Evolutionary conservation across 2,113 vertebrate genomes (phyloP).

Genomic region (Gavia stellata): DNA sequence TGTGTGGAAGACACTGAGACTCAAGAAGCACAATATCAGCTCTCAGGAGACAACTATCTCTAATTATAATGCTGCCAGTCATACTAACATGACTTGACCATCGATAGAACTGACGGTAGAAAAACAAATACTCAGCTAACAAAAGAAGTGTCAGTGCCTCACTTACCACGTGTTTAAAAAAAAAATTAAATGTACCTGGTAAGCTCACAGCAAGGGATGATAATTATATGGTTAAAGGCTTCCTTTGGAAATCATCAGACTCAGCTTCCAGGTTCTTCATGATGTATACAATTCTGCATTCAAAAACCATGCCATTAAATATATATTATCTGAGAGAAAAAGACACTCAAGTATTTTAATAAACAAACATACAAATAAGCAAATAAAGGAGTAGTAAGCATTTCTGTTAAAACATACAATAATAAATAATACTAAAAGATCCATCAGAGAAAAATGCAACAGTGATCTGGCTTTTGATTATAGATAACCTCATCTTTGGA

Average conservation of each 20-base stretch:
- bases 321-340: not conserved
- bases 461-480: not conserved
- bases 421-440: not conserved
- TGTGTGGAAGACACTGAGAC: not conserved
- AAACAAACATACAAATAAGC: not conserved
- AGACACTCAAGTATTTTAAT: not conserved
- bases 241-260: not conserved
- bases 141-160: not conserved
- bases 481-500: not conserved
- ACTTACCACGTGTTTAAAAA: not conserved
- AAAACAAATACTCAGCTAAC: not conserved
- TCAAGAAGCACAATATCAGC: not conserved
- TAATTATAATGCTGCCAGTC: not conserved
- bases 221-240: not conserved
- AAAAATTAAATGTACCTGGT: not conserved
- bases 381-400: not conserved
- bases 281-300: not conserved
- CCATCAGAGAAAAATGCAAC: not conserved
- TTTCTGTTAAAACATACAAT: not conserved
- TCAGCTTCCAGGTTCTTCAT: not conserved
- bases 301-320: not conserved
- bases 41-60: not conserved
- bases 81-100: not conserved
- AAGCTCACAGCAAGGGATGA: not conserved
- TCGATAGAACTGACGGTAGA: not conserved